A percentile compares a stretch with the other conserved stretches of the same genome.
These are phyloP conservation scores for Xestobium rufovillosum DNA, from an alignment of 2,888 invertebrate genomes.

Conservation along the genomic window DNA sequence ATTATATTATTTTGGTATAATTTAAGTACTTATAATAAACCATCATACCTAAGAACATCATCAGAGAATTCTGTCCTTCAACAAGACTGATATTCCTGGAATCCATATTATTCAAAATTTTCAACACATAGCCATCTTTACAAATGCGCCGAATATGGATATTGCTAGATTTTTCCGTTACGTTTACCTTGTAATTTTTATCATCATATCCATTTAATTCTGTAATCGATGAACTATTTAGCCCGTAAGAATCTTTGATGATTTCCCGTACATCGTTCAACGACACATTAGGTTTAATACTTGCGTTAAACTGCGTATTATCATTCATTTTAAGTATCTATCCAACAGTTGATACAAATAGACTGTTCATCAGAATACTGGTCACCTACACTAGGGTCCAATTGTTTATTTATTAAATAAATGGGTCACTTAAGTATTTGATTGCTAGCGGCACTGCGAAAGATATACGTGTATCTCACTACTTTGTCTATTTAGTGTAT, in stretches of 20 bases:
- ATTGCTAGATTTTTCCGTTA: slow-evolving; percentile 53
- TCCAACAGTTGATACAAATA: too few species aligned
- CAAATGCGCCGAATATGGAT: slow-evolving; percentile 47
- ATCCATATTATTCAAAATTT: slow-evolving; percentile 77
- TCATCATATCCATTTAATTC: slow-evolving; percentile 74
- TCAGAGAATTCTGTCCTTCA: slow-evolving; percentile 67
- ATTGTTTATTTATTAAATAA: too few species aligned
- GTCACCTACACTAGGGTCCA: too few species aligned
- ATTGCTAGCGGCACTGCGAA: too few species aligned
- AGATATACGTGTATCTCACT: too few species aligned
- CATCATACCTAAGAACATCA: slow-evolving; percentile 61
- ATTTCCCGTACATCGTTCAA: slow-evolving; percentile 48
- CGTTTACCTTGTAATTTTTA: slow-evolving; percentile 62
- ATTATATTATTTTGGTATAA: too few species aligned
- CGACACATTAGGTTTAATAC: slow-evolving; percentile 53
- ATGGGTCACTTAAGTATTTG: too few species aligned
- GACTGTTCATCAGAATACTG: too few species aligned
- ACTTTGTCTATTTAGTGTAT: too few species aligned
- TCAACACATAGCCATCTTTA: slow-evolving; percentile 66
- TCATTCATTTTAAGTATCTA: slow-evolving; percentile 21
- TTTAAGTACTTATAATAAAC: too few species aligned
- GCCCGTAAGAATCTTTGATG: slow-evolving; percentile 54
- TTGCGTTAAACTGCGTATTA: slow-evolving; percentile 44
- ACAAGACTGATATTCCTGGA: slow-evolving; percentile 59
- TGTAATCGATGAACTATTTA: slow-evolving; percentile 49